Conservation (phyloP, 2,888 invertebrate genomes). For the Tryphoninae sp. region DNA sequence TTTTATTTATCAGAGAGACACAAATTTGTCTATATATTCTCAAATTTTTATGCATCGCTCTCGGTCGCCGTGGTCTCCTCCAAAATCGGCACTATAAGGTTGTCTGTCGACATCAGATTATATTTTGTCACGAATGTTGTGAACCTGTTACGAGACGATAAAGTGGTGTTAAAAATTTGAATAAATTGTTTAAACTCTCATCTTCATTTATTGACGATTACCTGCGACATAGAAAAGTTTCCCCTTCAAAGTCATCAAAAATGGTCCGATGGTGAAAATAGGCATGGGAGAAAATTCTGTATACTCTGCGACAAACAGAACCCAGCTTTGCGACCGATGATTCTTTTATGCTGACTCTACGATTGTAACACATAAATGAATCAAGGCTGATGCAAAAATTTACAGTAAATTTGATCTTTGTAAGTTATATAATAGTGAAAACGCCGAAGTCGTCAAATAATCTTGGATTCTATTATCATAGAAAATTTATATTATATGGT, state of each 20-base stretch:
- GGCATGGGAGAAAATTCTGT: slow-evolving; percentile 99
- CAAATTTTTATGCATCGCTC: slow-evolving; percentile 73
- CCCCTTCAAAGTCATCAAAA: slow-evolving; percentile 99
- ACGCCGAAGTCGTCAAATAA: too few species aligned
- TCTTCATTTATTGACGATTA: slow-evolving; percentile 56
- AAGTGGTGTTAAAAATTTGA: background rate
- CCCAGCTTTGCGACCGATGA: slow-evolving; percentile 99
- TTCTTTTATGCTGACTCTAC: slow-evolving; percentile 98
- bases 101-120: slow-evolving; percentile 98
- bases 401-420: background rate
- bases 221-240: slow-evolving; percentile 95
- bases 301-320: slow-evolving; percentile 98
- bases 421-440: too few species aligned
- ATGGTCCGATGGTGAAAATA: slow-evolving; percentile 98
- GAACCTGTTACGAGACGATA: slow-evolving; percentile 84
- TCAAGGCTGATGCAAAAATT: slow-evolving; percentile 11
- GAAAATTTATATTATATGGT: too few species aligned
- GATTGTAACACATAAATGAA: slow-evolving; percentile 76
- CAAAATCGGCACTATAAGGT: slow-evolving; percentile 98
- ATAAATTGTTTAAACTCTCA: background rate
- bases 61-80: slow-evolving; percentile 85
- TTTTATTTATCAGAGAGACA: slow-evolving; percentile 1
- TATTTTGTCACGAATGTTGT: slow-evolving; percentile 99
- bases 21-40: slow-evolving; percentile 21
- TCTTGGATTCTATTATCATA: too few species aligned